phyloP scores from a whole-genome alignment of 1,140 invertebrate genomes.

The Drosophila nannoptera region DNA sequence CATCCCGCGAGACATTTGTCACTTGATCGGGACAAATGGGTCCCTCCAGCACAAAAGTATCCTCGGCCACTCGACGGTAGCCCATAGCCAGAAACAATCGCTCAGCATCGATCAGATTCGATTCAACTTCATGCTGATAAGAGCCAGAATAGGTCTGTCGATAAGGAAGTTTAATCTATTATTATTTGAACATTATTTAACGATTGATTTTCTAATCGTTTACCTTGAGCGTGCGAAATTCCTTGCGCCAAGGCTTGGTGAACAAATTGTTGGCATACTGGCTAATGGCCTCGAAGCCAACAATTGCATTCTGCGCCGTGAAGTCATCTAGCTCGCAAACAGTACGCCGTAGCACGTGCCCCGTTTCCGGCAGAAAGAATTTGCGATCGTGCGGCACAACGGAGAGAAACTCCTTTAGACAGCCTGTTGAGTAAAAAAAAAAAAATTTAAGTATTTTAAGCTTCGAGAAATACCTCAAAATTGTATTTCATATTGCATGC shows the following conservation, averaged over 20 bases:
- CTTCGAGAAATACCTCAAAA: background rate
- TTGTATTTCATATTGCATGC: too few relatives aligned
- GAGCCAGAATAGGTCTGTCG: slow-evolving; percentile 90
- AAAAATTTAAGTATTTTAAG: background rate
- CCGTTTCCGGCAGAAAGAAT: slow-evolving; percentile 87
- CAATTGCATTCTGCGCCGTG: slow-evolving; percentile 88
- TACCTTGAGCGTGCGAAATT: slow-evolving; percentile 89
- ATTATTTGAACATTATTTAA: too few relatives aligned
- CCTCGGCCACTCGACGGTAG: slow-evolving; percentile 82
- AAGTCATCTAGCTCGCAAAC: slow-evolving; percentile 85
- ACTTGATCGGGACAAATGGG: slow-evolving; percentile 90
- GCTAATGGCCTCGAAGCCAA: slow-evolving; percentile 90
- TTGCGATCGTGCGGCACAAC: slow-evolving; percentile 89
- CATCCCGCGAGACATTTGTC: slow-evolving; percentile 88
- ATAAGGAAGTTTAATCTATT: background rate
- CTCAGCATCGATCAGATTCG: slow-evolving; percentile 87
- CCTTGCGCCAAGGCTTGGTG: slow-evolving; percentile 92
- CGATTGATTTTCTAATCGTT: slow-evolving; percentile 12
- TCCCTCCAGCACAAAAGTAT: slow-evolving; percentile 82
- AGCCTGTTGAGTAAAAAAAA: slow-evolving; percentile 80
- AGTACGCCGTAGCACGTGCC: slow-evolving; percentile 86
- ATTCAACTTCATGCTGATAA: slow-evolving; percentile 91
- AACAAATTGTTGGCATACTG: slow-evolving; percentile 91
- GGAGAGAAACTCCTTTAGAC: slow-evolving; percentile 87
- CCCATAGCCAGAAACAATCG: slow-evolving; percentile 90